phyloP scores from a whole-genome alignment of 2,888 invertebrate species.

The Chironomus riparius region DNA sequence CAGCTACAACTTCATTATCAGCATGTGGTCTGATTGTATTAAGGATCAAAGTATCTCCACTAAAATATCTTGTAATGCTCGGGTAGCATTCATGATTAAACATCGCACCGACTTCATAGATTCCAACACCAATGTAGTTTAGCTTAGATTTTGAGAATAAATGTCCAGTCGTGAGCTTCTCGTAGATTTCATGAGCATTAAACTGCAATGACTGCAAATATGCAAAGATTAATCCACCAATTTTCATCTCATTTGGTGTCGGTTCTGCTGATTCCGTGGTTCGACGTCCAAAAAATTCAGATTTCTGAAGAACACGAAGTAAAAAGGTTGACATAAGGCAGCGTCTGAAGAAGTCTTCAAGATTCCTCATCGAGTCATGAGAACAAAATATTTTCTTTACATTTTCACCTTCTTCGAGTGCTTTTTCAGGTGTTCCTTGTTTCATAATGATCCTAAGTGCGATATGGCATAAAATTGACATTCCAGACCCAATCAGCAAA shows the following conservation, averaged over 20 bases:
- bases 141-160: slow-evolving; percentile 44
- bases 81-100: slow-evolving; percentile 82
- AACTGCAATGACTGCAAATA: slow-evolving; percentile 71
- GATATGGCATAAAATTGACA: slow-evolving; percentile 68
- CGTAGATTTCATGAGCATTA: slow-evolving; percentile 77
- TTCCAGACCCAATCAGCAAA: slow-evolving; percentile 67
- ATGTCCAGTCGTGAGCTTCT: slow-evolving; percentile 49
- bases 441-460: slow-evolving; percentile 72
- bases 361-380: slow-evolving; percentile 51
- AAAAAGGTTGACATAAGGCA: slow-evolving; percentile 70
- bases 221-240: slow-evolving; percentile 57
- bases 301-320: slow-evolving; percentile 58
- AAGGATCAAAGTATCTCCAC: slow-evolving; percentile 62
- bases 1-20: slow-evolving; percentile 60
- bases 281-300: slow-evolving; percentile 52
- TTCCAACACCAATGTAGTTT: slow-evolving; percentile 56
- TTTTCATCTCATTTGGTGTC: slow-evolving; percentile 48
- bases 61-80: slow-evolving; percentile 66
- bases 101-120: slow-evolving; percentile 66
- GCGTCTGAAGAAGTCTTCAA: slow-evolving; percentile 64
- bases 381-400: slow-evolving; percentile 58
- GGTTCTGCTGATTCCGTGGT: slow-evolving; percentile 42
- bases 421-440: slow-evolving; percentile 43
- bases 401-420: slow-evolving; percentile 39
- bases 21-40: slow-evolving; percentile 55